A percentile compares a stretch with the other conserved stretches of the same genome.
Evolutionary conservation across 2,113 vertebrate genomes (phyloP).

Genomic region (Hiodon alosoides): DNA sequence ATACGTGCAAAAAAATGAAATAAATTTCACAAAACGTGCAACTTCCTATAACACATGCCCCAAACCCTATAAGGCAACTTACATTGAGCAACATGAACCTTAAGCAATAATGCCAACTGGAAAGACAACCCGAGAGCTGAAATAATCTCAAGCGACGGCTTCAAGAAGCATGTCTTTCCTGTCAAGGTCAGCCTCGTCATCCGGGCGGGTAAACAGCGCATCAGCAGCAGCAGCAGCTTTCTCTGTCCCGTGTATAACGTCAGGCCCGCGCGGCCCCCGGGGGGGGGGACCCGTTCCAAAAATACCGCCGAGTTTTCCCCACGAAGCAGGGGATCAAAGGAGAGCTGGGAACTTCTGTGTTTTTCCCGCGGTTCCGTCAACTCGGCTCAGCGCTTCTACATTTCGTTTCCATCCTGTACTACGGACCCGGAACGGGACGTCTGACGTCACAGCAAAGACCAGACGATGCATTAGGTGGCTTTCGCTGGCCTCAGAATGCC

Average conservation of each 20-base stretch:
- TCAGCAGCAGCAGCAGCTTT: constrained; percentile 39
- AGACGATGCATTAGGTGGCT: too few relatives aligned
- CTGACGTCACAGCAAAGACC: background rate
- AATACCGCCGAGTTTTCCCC: constrained; percentile 24
- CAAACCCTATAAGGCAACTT: background rate
- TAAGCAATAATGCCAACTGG: constrained; percentile 35
- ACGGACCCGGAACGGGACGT: too few relatives aligned
- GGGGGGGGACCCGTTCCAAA: constrained; percentile 32
- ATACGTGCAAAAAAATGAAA: too few relatives aligned
- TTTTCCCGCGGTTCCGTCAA: background rate
- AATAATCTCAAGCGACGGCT: constrained; percentile 55
- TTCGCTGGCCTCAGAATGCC: too few relatives aligned
- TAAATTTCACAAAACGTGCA: too few relatives aligned
- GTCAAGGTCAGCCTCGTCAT: constrained; percentile 48
- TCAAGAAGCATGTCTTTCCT: constrained; percentile 50
- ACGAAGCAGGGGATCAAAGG: constrained; percentile 22
- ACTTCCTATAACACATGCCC: too few relatives aligned
- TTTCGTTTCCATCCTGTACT: background rate
- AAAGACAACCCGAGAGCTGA: constrained; percentile 40
- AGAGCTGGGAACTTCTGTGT: constrained; percentile 6
- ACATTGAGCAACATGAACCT: constrained; percentile 10
- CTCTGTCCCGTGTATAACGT: constrained; percentile 17
- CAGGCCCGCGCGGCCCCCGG: constrained; percentile 34
- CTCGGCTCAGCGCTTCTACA: background rate
- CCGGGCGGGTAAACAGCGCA: constrained; percentile 32